Conservation (phyloP, 2,797 vertebrate species). For the Sebastiscus albofasciatus region DNA sequence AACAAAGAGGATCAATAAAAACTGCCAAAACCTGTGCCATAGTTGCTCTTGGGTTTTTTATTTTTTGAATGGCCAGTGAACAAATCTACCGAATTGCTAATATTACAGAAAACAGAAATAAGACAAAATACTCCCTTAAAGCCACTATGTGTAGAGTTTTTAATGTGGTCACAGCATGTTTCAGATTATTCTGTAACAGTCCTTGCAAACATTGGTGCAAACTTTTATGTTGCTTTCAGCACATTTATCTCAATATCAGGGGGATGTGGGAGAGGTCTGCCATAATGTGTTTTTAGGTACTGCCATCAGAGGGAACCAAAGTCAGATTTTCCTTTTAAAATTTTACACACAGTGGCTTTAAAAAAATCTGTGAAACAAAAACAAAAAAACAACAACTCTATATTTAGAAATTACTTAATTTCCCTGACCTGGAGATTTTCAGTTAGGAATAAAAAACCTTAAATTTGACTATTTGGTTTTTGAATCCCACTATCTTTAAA, state of each 20-base stretch:
- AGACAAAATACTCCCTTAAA: not conserved
- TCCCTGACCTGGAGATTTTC: not conserved
- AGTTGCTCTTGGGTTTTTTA: not conserved
- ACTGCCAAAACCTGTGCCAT: not conserved
- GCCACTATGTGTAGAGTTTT: not conserved
- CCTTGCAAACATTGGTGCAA: not conserved
- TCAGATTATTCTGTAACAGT: not conserved
- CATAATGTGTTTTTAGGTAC: not conserved
- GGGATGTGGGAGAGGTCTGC: not conserved
- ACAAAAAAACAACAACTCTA: not conserved
- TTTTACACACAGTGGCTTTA: not conserved
- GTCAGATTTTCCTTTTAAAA: not conserved
- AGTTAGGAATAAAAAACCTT: not conserved
- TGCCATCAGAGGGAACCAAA: constrained; percentile 8
- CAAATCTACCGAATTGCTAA: not conserved
- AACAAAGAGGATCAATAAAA: not conserved
- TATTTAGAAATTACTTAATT: not conserved
- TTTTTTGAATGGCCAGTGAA: not conserved
- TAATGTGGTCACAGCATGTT: not conserved
- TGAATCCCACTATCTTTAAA: not conserved
- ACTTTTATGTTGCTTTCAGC: not conserved
- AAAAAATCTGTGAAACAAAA: not conserved
- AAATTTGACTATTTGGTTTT: not conserved
- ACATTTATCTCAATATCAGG: not conserved
- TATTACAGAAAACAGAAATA: not conserved